Base-by-base conservation (phyloP, 1,140 invertebrate species). In the Microvelia longipes region DNA sequence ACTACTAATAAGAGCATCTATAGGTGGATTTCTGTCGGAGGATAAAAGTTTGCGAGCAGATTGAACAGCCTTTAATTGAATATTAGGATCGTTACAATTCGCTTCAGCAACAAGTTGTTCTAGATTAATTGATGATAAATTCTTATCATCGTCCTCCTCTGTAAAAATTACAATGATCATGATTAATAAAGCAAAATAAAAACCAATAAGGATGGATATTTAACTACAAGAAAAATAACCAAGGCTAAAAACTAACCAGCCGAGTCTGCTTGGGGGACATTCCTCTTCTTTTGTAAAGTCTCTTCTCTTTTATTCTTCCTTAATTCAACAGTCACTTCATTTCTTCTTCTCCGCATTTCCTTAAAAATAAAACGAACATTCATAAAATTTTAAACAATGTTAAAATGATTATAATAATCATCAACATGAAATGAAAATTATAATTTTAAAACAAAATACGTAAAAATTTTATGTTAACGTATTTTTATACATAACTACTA, bases 11-110 rank as follows among this genome's bases (percentile, higher is more conserved):
- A 99, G 83, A 71, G 91, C 89, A 85, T 99, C 93, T 77, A 99
- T 99, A n/a, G 97, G 97, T 74, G 97, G 97, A 84, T 98, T 98
- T 74, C 93, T 88, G 81, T 99, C 96, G 62, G 93, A 95, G 1
- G 96, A 98, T 2, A 99, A 83, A 68, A 99, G 82, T 82, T 98
- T 98, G 71, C 97, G 83, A 67, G 91, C 92, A 30, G 91, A 87
- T 78, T 94, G 92, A 2, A 94, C 91, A 66, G 92, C 91, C 73
- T 83, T 81, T 73, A 94, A 83, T 80, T 94, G 91, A 75, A 87
- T 79, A 26, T 83, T 82, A 67, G 89, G 86, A 76, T 92, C 85
- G 30, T 84, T 84, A 77, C 86, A 86, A 2, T 82, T 86, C 30
- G 90, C 90, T 75, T 90, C 89, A 73, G 82, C 80, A 66, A 93